Percentiles rank a stretch among this genome's conserved stretches.
phyloP scores from a whole-genome alignment of 2,888 invertebrate species.

The Adineta ricciae region DNA sequence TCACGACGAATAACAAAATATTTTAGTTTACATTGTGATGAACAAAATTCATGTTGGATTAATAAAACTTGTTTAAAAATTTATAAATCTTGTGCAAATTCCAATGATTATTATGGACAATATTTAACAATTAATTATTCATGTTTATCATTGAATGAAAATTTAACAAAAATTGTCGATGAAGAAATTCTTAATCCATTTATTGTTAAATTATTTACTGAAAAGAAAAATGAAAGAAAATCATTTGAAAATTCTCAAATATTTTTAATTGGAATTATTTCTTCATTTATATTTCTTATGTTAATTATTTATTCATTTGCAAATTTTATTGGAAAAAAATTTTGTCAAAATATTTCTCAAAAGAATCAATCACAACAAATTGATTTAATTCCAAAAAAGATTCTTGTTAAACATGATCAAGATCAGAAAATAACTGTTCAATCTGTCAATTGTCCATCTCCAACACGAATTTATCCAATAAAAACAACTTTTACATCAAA shows the following conservation, averaged over 20 bases:
- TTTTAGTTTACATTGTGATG: not conserved
- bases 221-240: not conserved
- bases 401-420: not conserved
- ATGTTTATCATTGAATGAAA: not conserved
- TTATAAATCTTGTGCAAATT: not conserved
- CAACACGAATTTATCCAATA: not conserved
- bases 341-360: not conserved
- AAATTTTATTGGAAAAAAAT: not conserved
- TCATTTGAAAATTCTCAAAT: not conserved
- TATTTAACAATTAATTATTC: not conserved
- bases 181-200: not conserved
- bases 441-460: not conserved
- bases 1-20: constrained; percentile 17
- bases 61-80: constrained; percentile 12
- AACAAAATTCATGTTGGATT: not conserved
- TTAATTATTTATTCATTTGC: not conserved
- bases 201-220: not conserved
- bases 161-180: not conserved
- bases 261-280: not conserved
- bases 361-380: not conserved
- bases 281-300: not conserved
- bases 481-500: not conserved
- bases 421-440: not conserved
- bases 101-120: not conserved
- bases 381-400: not conserved